These are phyloP conservation scores for Megastigmus dorsalis DNA, from an alignment of 2,888 invertebrate species.

Conservation along the genomic window DNA sequence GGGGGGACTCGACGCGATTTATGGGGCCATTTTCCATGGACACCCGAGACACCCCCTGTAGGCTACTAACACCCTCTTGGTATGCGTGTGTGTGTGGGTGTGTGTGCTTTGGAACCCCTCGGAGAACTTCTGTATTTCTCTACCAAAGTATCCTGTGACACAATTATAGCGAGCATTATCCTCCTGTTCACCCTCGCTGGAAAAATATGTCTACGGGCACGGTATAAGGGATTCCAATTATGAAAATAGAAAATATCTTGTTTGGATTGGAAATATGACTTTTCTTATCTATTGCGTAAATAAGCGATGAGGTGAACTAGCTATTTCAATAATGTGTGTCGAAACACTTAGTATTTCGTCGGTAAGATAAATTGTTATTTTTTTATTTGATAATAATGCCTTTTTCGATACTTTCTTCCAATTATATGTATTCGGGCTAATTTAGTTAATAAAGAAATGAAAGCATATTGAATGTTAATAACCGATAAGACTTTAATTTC, in stretches of 20 bases:
- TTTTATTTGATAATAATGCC: too few species aligned
- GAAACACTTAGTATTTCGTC: too few species aligned
- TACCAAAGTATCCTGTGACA: constrained; percentile 19
- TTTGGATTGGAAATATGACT: too few species aligned
- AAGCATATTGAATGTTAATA: too few species aligned
- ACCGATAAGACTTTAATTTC: too few species aligned
- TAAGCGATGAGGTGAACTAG: too few species aligned
- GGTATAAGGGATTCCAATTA: not conserved
- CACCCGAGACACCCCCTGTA: constrained; percentile 13
- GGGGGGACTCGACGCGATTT: constrained; percentile 19
- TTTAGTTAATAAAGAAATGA: too few species aligned
- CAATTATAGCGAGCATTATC: constrained; percentile 30
- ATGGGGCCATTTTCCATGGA: constrained; percentile 42
- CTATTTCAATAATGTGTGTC: too few species aligned
- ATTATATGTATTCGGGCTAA: too few species aligned
- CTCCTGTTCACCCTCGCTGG: not conserved
- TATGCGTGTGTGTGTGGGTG: not conserved
- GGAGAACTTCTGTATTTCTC: not conserved
- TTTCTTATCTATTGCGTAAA: too few species aligned
- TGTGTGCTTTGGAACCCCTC: not conserved
- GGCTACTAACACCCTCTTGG: constrained; percentile 1
- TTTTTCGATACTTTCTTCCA: too few species aligned
- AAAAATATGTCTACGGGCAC: not conserved
- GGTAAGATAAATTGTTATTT: too few species aligned
- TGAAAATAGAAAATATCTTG: constrained; percentile 3